phyloP scores from a whole-genome alignment of 2,797 vertebrate species.

The Clamator glandarius region DNA sequence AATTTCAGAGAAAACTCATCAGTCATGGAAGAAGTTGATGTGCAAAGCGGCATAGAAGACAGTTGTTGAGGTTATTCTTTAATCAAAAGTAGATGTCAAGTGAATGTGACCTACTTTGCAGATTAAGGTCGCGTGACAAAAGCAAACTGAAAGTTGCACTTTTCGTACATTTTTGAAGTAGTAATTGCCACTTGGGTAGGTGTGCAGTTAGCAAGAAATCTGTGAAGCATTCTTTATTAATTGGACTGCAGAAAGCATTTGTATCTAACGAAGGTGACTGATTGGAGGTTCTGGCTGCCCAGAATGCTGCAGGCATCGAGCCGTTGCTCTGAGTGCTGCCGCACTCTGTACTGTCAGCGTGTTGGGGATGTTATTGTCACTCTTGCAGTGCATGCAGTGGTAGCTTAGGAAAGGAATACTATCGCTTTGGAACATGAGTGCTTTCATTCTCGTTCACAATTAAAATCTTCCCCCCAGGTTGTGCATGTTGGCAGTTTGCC shows the following conservation, averaged over 20 bases:
- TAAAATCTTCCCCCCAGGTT: background rate
- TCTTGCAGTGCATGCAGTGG: background rate
- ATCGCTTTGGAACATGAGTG: background rate
- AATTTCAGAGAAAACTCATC: background rate
- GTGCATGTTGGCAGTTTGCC: background rate
- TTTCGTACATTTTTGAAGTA: background rate
- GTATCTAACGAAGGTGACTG: background rate
- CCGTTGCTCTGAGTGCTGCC: accelerated
- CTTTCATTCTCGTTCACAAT: background rate
- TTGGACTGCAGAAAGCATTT: background rate
- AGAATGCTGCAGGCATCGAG: background rate
- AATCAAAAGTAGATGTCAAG: background rate
- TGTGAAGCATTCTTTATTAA: background rate
- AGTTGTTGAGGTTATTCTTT: background rate
- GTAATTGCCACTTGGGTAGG: background rate
- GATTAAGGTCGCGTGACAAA: background rate
- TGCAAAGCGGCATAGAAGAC: background rate
- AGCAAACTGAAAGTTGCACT: accelerated
- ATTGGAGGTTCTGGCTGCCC: background rate
- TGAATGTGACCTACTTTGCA: background rate
- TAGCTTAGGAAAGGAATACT: background rate
- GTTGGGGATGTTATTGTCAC: background rate
- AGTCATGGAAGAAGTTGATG: background rate
- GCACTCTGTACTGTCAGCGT: background rate
- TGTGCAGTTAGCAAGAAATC: background rate